Evolutionary conservation across 2,113 vertebrate genomes (phyloP).

Genomic region (Platanista minor): DNA sequence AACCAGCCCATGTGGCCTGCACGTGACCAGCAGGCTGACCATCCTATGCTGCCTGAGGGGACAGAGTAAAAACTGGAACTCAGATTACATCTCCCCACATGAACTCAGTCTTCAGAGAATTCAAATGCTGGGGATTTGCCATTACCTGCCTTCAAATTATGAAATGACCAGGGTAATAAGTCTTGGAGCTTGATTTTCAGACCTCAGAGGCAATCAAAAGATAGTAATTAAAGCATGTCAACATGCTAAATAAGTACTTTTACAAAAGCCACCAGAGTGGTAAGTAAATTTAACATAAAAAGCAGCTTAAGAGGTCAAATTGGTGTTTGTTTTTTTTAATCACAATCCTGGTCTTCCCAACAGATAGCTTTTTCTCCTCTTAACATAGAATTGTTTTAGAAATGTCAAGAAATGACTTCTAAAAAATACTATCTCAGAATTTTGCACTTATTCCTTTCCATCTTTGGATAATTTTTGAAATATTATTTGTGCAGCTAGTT

Average conservation of each 20-base stretch:
- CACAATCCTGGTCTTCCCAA: background rate
- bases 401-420: background rate
- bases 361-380: background rate
- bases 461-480: background rate
- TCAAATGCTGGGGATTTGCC: background rate
- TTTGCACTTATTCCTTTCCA: background rate
- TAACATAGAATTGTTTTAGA: background rate
- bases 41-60: background rate
- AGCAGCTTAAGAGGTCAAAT: background rate
- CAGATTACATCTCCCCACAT: background rate
- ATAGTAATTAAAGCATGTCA: background rate
- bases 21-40: background rate
- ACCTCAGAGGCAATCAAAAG: background rate
- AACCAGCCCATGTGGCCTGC: background rate
- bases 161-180: background rate
- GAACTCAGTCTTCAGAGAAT: background rate
- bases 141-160: background rate
- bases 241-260: background rate
- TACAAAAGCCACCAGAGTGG: background rate
- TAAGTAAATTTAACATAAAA: background rate
- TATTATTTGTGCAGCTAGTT: background rate
- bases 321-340: background rate
- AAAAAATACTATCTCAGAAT: background rate
- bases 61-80: background rate
- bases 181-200: background rate